Percentiles rank a stretch among this genome's conserved stretches.
These are phyloP conservation scores for Acropora tenuis DNA, from an alignment of 64 coral and sea anemone species.

Conservation along the genomic window DNA sequence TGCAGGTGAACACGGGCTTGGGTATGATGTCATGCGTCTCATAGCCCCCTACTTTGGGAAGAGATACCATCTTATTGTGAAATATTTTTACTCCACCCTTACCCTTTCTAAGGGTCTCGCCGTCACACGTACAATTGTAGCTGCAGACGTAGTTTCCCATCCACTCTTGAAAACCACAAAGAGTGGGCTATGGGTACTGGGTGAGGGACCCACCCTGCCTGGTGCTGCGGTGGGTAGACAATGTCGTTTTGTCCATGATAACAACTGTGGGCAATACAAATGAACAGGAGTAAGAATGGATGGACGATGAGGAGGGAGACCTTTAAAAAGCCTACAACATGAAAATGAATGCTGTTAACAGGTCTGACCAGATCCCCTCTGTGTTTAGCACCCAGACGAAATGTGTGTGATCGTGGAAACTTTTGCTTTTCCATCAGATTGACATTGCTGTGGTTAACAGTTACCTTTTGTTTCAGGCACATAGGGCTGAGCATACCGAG, in stretches of 20 bases:
- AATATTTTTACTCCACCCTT: constrained; percentile 51
- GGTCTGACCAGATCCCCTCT: constrained; percentile 46
- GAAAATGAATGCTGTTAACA: constrained; percentile 46
- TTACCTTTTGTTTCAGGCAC: constrained; percentile 35
- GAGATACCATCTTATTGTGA: constrained; percentile 51
- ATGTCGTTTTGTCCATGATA: constrained; percentile 17
- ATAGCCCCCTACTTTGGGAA: constrained; percentile 2
- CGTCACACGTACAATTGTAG: constrained; percentile 27
- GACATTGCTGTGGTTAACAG: constrained; percentile 53
- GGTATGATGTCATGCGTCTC: not conserved
- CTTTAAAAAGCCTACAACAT: constrained; percentile 23
- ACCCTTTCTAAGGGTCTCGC: constrained; percentile 5
- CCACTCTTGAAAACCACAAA: constrained; percentile 9
- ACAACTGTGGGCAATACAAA: constrained; percentile 53
- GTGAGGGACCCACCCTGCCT: constrained; percentile 48
- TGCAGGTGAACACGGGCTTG: too few species aligned
- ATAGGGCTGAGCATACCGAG: constrained; percentile 5
- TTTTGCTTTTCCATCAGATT: constrained; percentile 37
- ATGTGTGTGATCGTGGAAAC: constrained; percentile 40
- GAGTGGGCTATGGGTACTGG: constrained; percentile 46
- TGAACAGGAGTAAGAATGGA: constrained; percentile 38
- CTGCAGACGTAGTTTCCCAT: constrained; percentile 21
- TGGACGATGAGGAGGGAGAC: not conserved
- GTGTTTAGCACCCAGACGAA: constrained; percentile 8
- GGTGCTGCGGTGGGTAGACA: constrained; percentile 33